A percentile compares a stretch with the other conserved stretches of the same genome.
These are phyloP conservation scores for Stictonetta naevosa DNA, from an alignment of 2,113 vertebrate genomes.

Conservation along the genomic window DNA sequence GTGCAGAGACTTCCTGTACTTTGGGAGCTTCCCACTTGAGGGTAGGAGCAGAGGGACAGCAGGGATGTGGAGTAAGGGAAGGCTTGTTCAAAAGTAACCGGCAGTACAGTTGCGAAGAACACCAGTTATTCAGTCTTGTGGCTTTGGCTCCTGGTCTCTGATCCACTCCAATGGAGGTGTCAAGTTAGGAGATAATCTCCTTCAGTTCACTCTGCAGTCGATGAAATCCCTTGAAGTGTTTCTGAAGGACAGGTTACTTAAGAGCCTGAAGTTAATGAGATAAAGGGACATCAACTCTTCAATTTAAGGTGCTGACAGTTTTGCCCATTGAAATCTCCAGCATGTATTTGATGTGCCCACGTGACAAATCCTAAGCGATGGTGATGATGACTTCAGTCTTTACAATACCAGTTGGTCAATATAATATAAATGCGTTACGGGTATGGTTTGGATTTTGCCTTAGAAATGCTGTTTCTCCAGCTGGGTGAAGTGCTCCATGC, in stretches of 20 bases:
- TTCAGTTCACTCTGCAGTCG: slow-evolving; percentile 11
- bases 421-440: neutral
- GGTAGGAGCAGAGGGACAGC: neutral
- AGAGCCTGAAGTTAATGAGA: slow-evolving; percentile 37
- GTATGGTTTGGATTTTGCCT: neutral
- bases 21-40: neutral
- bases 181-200: slow-evolving; percentile 31
- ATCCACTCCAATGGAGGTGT: slow-evolving; percentile 4
- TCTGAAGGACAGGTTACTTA: slow-evolving; percentile 56
- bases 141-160: neutral
- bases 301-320: slow-evolving; percentile 8
- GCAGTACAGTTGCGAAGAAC: neutral
- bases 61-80: neutral
- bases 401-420: neutral
- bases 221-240: slow-evolving; percentile 30
- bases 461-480: neutral
- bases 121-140: neutral
- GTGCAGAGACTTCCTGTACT: neutral
- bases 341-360: neutral
- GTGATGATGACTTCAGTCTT: neutral
- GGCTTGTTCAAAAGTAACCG: neutral
- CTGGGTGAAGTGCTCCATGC: neutral
- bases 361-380: neutral
- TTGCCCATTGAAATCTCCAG: neutral
- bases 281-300: neutral